Base-by-base conservation (phyloP, 2,113 vertebrate species). In the Polypterus bichir region DNA sequence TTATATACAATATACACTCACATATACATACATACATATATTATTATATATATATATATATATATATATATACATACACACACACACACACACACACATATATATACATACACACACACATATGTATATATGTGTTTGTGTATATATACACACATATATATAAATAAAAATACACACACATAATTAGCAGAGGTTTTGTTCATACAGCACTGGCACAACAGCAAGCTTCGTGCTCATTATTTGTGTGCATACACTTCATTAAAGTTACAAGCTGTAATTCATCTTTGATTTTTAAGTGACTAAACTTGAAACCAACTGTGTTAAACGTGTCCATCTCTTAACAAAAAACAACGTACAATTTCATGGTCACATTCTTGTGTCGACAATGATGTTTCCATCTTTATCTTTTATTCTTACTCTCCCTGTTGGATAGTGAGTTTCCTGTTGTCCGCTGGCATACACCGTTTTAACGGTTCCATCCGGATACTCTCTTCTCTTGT, bases 381-480 rank as follows among this genome's bases (percentile, higher is more conserved):
- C 96, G 75, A 89, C 71, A 44, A 97, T 68, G 48, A 99, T 11
- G 7, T 88, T 88, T 0, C 95, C 95, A 1, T 93, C 87, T 53
- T 89, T 89, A 71, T 99, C 92, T 79, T 99, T 99, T 58, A 97
- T 51, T 70, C 96, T 73, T 47, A 98, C 6, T 6, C 91, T 83
- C 7, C 96, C 96, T 1, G 80, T 92, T 3, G 79, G 78, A 8
- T 97, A 99, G 48, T 83, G 87, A 0, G 96, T 98, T 71, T 97
- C 95, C 68, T 97, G 94, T 44, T 88, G 81, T n/a, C 95, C 95
- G 1, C 97, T 87, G 0, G 61, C 1, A 49, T 91, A 97, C 9
- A 98, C 89, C 0, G 93, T 99, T 79, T 97, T 99, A 61, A 92
- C 83, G 0, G 93, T 94, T 4, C 96, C 93, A 10, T 99, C 94